Percentiles rank a stretch among this genome's conserved stretches.
phyloP scores from a whole-genome alignment of 2,888 invertebrate species.

The Hirtodrosophila duncani region DNA sequence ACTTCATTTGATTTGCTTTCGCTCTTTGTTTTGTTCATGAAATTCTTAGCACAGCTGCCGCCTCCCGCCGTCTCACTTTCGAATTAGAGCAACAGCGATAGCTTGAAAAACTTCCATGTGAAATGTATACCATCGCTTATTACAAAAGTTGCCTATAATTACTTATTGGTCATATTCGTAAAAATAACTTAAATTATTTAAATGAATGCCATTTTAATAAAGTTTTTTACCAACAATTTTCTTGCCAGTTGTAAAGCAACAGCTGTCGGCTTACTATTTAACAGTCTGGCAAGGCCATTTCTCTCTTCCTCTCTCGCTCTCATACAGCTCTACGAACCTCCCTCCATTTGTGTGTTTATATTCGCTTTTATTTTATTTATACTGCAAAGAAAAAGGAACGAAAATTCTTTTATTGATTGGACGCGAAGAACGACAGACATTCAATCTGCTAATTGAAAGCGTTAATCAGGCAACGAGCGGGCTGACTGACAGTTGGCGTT shows the following conservation, averaged over 20 bases:
- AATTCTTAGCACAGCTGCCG: slow-evolving; percentile 23
- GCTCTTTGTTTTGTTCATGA: slow-evolving; percentile 54
- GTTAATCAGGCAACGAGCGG: slow-evolving; percentile 51
- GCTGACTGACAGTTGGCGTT: slow-evolving; percentile 5
- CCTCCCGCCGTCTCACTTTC: not conserved
- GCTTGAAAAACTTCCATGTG: too few species aligned
- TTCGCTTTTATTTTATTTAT: slow-evolving; percentile 62
- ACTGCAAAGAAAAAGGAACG: slow-evolving; percentile 18
- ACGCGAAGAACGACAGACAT: slow-evolving; percentile 15
- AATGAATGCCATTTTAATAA: not conserved
- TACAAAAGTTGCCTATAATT: too few species aligned
- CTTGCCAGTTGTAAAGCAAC: slow-evolving; percentile 5
- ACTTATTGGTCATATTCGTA: not conserved
- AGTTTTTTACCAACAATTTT: not conserved
- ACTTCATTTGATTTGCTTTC: slow-evolving; percentile 36
- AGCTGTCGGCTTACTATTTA: slow-evolving; percentile 12
- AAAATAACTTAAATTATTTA: not conserved
- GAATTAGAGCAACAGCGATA: too few species aligned
- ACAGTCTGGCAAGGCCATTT: slow-evolving; percentile 43
- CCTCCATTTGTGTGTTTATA: slow-evolving; percentile 39
- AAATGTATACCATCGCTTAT: too few species aligned
- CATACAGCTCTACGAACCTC: slow-evolving; percentile 42
- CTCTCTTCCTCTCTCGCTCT: slow-evolving; percentile 28
- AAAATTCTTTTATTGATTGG: slow-evolving; percentile 52
- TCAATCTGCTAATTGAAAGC: slow-evolving; percentile 52